Evolutionary conservation across 2,113 vertebrate genomes (phyloP), one percentile per base, ranked within the genome.

Genomic region (Ciconia maguari): DNA sequence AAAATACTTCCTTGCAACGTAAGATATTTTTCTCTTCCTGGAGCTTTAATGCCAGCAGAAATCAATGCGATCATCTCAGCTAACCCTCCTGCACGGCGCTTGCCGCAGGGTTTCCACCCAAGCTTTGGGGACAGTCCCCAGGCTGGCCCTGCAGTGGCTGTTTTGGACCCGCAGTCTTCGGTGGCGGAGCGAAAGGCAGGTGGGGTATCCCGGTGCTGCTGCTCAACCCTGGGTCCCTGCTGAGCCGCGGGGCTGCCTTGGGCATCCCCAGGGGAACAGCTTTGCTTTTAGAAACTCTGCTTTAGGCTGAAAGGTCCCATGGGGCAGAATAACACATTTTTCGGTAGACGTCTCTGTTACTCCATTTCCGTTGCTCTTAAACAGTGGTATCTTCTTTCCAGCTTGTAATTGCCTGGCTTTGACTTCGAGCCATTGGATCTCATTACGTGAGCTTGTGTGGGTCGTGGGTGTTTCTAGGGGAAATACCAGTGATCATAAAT

Each of bases 1-100:
- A 93, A 85, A 96, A 88, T 4, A 34, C 87, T 90, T 95, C 96
- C 94, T 95, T 95, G 94, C 97, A 55, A n/a, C 7, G 17, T 88
- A 83, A 95, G 96, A 51, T 42, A 12, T 93, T 97, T 95, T 87
- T 85, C 75, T 87, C 84, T 89, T 95, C 94, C 91, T 83, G 95
- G 87, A 93, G 87, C 76, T 87, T 65, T 85, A 62, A 87, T 27
- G 81, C 74, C 89, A 76, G 72, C 60, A 95, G 87, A 72, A 91
- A 95, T 87, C 93, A 41, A 83, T 86, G 91, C 0, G 1, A 66
- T 41, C 52, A 32, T 41, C 80, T 79, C 87, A 27, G 65, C 54
- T 24, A 52, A 10, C 49, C n/a, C 80, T 80, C 81, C 90, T 0
- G 8, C 4, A 2, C 6, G 2, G 18, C 2, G 38, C 71, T 71